Evolutionary conservation across 2,113 vertebrate species (phyloP), one percentile per base, ranked within the genome.

Genomic region (Cavia porcellus): DNA sequence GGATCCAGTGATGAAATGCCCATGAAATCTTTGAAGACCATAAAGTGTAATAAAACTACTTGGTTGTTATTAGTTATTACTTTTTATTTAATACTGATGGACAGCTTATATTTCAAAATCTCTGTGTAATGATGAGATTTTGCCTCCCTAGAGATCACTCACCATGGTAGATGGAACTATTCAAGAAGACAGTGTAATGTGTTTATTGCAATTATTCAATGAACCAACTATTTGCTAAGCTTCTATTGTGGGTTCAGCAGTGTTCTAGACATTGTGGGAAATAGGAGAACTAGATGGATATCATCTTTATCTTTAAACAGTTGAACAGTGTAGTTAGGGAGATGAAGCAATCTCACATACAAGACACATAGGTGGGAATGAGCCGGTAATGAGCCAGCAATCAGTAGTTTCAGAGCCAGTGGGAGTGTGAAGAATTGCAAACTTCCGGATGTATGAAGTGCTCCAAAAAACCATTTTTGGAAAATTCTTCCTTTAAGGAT

Each of bases 131-230:
- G 86, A 93, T 47, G 25, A 14, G 82, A n/a, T 3, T 94, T 96
- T 95, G 79, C 61, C 42, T 7, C 86, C 74, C 70, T 47, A 38
- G 35, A 11, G 12, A 94, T 97, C 86, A 96, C 22, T 97, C 86
- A 95, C 85, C 82, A 62, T 74, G 42, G 82, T 2, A 75, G 66
- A 92, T 38, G 17, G 64, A 89, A 89, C 52, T 59, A 45, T 72
- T 64, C 38, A 90, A 86, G 70, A 92, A 95, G 86, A 86, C 35
- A 52, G 30, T 55, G 19, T 87, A 24, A 90, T n/a, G 77, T 90
- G 47, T 97, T 96, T 61, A 95, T 92, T 95, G 86, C 83, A 32
- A 50, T 96, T 92, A 94, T 86, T 89, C 42, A 96, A 96, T 50
- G 38, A 77, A 92, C 81, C 50, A 96, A 32, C 50, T 88, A 96